phyloP scores from a whole-genome alignment of 2,113 vertebrate genomes.

The Ailurus styani region DNA sequence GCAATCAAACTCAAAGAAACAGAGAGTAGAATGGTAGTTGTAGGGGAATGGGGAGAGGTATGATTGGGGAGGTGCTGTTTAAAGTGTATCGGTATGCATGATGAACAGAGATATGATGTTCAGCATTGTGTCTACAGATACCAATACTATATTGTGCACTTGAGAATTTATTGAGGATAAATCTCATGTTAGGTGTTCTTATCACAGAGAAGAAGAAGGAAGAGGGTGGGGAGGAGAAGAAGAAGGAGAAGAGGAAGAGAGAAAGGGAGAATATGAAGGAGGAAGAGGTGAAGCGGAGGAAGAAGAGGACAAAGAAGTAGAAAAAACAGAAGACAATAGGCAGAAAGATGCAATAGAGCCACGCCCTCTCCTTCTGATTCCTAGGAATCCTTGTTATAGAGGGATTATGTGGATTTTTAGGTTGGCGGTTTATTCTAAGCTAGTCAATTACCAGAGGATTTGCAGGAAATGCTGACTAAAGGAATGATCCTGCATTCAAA shows the following conservation, averaged over 20 bases:
- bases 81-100: background rate
- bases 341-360: background rate
- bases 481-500: background rate
- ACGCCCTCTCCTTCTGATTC: background rate
- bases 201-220: background rate
- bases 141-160: background rate
- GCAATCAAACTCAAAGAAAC: background rate
- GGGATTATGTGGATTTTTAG: background rate
- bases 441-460: background rate
- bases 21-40: background rate
- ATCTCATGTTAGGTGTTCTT: background rate
- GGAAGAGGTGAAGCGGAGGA: background rate
- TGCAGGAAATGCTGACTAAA: background rate
- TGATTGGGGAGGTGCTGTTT: background rate
- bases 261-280: background rate
- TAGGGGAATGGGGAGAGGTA: too few relatives aligned
- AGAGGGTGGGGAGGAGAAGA: background rate
- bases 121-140: background rate
- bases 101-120: background rate
- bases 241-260: background rate
- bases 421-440: background rate
- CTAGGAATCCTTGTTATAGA: background rate
- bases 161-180: background rate
- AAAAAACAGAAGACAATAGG: background rate
- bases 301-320: background rate